Percentiles rank a stretch among this genome's conserved stretches.
Conservation (phyloP, 2,888 invertebrate species). For the Nemurella pictetii region DNA sequence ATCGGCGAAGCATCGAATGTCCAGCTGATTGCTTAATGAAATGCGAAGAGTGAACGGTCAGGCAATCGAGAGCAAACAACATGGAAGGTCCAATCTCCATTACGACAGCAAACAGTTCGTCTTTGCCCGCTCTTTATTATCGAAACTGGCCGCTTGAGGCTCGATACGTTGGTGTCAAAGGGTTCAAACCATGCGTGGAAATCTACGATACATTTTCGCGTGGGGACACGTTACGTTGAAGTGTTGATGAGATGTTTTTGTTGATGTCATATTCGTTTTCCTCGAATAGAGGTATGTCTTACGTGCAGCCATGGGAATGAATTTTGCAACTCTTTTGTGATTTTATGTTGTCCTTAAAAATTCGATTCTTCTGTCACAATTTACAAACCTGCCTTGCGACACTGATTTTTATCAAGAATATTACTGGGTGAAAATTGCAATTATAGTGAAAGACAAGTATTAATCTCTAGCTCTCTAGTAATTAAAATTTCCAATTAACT, state of each 20-base stretch:
- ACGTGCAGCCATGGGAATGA: too few species aligned
- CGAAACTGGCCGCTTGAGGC: not conserved
- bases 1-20: slow-evolving; percentile 5
- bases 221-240: not conserved
- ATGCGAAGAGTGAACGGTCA: slow-evolving; percentile 15
- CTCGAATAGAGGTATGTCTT: too few species aligned
- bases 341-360: not conserved
- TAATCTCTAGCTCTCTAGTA: not conserved
- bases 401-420: not conserved
- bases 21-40: slow-evolving; percentile 35
- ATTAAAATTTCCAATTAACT: not conserved
- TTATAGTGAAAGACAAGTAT: not conserved
- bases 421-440: not conserved
- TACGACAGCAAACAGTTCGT: slow-evolving; percentile 31
- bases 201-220: not conserved
- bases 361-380: not conserved
- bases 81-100: slow-evolving; percentile 36
- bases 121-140: not conserved
- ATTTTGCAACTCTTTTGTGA: too few species aligned
- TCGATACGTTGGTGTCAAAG: not conserved
- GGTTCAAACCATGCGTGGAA: not conserved
- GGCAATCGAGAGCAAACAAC: slow-evolving; percentile 28
- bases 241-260: not conserved
- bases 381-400: not conserved
- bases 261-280: not conserved